These are phyloP conservation scores for Drosophila neotestacea DNA, from an alignment of 2,888 invertebrate species.

Conservation along the genomic window DNA sequence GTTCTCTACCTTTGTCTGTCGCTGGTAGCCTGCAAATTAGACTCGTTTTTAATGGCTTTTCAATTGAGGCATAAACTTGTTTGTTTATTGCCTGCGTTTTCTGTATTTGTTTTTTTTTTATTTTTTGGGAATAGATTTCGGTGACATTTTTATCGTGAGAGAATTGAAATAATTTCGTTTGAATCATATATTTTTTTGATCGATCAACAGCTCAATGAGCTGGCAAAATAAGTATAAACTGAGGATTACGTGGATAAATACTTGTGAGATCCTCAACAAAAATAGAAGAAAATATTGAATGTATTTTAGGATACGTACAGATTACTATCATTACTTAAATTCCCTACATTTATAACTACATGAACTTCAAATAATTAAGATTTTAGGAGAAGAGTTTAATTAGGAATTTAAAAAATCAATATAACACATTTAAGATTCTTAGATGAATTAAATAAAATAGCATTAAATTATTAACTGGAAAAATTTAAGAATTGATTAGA, in stretches of 20 bases:
- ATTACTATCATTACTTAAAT: too few species aligned
- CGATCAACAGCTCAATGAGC: constrained; percentile 7
- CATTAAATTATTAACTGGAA: too few species aligned
- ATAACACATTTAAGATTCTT: too few species aligned
- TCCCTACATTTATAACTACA: too few species aligned
- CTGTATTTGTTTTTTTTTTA: constrained; percentile 2
- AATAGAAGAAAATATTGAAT: not conserved
- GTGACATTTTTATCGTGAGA: constrained; percentile 69
- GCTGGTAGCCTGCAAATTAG: constrained; percentile 59
- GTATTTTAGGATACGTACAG: not conserved
- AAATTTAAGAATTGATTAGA: too few species aligned
- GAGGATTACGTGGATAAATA: constrained; percentile 14
- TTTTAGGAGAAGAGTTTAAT: too few species aligned
- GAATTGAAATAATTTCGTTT: constrained; percentile 24
- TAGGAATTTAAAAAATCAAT: too few species aligned
- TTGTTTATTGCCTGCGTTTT: constrained; percentile 59
- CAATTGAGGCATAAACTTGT: constrained; percentile 67
- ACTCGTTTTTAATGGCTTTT: constrained; percentile 70
- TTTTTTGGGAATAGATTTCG: constrained; percentile 14
- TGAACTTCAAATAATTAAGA: too few species aligned
- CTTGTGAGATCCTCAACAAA: not conserved
- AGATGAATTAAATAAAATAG: too few species aligned
- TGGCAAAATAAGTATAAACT: constrained; percentile 8
- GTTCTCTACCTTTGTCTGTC: constrained; percentile 32
- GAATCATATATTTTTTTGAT: constrained; percentile 24